Evolutionary conservation across 2,113 vertebrate genomes (phyloP), one percentile per base, ranked within the genome.

Genomic region (Pipra filicauda): DNA sequence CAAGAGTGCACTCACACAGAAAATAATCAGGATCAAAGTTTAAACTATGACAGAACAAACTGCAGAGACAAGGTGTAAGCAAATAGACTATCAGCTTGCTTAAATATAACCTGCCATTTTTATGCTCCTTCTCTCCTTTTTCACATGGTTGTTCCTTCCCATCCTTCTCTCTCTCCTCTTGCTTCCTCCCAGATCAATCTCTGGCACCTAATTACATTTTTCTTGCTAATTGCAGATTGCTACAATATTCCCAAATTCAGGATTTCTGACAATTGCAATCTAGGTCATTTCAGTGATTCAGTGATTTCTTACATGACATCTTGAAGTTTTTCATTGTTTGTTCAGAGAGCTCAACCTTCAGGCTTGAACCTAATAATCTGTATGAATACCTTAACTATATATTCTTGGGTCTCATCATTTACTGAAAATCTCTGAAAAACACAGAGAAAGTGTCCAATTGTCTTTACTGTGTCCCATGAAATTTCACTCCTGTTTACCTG

Each of bases 281-380:
- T 8, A 33, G 7, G 7, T 61, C 54, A 65, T 22, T 31, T 77
- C 28, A 83, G 51, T 12, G 12, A 5, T 27, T 11, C 39, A 58
- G 15, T 15, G 14, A 51, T 39, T 69, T 67, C 39, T 64, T 21
- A 59, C 0, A 0, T 49, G 16, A 28, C 1, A 0, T 30, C 62
- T 52, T n/a, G 4, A n/a, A 62, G 22, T 66, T 85, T 83, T 44
- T 57, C 20, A 51, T 4, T 43, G 23, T 75, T 71, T 64, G 5
- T 31, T 92, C 48, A 39, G 21, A 19, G n/a, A 69, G 5, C 41
- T 76, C 57, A 73, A 33, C 14, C 43, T 48, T n/a, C 23, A 37
- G 54, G 12, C 13, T 16, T 39, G 15, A 83, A 43, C 4, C 27
- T 48, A 46, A 35, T 39, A 0, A 39, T 41, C 24, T 73, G 9